Base-by-base conservation (phyloP, 2,113 vertebrate species). In the Microtus montanus region DNA sequence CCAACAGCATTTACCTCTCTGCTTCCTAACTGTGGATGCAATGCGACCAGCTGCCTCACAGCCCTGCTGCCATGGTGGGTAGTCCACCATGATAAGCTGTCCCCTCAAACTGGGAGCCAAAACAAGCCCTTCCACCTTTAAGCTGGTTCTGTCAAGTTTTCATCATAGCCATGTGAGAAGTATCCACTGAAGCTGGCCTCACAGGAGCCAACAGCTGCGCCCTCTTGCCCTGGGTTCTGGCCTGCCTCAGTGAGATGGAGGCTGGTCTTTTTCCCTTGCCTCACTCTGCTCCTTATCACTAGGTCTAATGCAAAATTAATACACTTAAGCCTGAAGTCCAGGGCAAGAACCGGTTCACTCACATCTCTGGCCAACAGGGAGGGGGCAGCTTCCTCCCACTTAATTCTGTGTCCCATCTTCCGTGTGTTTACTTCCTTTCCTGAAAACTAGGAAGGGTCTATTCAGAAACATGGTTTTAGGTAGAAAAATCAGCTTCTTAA, bases 391-490 rank as follows among this genome's bases (percentile, higher is more conserved):
- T 96, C 78, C n/a, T 64, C 44, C 94, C 52, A 84, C 17, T 82
- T 77, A 71, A 86, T 41, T 93, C 71, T 44, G 52, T 35, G 44
- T 17, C 85, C 47, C n/a, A 68, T 75, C 87, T 91, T 90, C 49
- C 47, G 70, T 78, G 26, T 80, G 85, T 35, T 47, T 85, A 77
- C 86, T 94, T 95, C 90, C 78, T 30, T 92, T 64, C 26, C 77
- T n/a, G 26, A 26, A 64, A 64, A 84, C 63, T 35, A 7, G 77
- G 58, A 92, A 63, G 88, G 70, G 85, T 20, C 15, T 87, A n/a
- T 83, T 92, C 38, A 49, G 52, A 95, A 93, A 28, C 10, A 86
- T 73, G 89, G 87, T 3, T 85, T 73, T 93, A 91, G 77, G 44
- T n/a, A 61, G 61, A 74, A 85, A 83, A 86, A 89, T 54, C 14